Conservation (phyloP, 2,113 vertebrate genomes). For the Podilymbus podiceps region DNA sequence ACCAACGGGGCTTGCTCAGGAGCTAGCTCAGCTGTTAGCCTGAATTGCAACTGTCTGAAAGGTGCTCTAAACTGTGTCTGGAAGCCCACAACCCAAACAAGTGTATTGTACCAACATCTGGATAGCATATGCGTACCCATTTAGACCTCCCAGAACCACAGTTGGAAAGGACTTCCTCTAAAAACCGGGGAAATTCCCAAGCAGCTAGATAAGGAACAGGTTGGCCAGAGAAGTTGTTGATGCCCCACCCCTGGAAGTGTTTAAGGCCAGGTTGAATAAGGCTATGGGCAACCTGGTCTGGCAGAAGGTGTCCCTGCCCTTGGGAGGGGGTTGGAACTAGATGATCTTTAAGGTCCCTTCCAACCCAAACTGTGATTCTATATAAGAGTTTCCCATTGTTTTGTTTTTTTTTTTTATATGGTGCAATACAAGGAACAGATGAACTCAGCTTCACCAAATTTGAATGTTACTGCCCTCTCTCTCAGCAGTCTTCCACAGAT, state of each 20-base stretch:
- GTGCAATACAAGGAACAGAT: not conserved
- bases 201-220: not conserved
- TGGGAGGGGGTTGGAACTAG: too few relatives aligned
- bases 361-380: too few relatives aligned
- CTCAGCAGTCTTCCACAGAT: not conserved
- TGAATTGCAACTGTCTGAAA: not conserved
- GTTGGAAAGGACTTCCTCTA: not conserved
- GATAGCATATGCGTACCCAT: not conserved
- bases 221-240: too few relatives aligned
- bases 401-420: not conserved
- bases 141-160: not conserved
- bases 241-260: too few relatives aligned
- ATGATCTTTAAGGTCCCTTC: too few relatives aligned
- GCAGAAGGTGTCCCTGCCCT: fast-evolving
- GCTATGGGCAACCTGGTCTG: too few relatives aligned
- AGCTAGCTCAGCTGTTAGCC: not conserved
- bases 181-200: not conserved
- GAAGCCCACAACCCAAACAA: not conserved
- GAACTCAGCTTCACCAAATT: not conserved
- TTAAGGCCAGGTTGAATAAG: too few relatives aligned
- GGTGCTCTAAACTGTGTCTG: not conserved
- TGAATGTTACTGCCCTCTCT: not conserved
- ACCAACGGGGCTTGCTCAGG: not conserved
- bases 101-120: not conserved
- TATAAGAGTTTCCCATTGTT: too few relatives aligned